phyloP scores from a whole-genome alignment of 2,797 vertebrate genomes.

The Danio choprae region DNA sequence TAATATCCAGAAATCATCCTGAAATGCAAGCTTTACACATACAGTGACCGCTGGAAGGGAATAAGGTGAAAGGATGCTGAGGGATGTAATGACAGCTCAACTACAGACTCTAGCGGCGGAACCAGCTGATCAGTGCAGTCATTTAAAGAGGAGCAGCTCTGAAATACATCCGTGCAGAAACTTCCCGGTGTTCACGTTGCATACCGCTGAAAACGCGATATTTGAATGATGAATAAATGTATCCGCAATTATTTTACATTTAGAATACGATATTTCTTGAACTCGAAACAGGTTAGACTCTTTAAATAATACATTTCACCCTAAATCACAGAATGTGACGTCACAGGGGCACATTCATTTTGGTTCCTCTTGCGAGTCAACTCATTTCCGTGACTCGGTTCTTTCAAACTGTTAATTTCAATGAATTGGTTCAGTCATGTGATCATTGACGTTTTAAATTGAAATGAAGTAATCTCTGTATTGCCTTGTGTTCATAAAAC shows the following conservation, averaged over 20 bases:
- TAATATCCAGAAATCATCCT: constrained; percentile 3
- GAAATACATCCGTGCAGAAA: constrained; percentile 22
- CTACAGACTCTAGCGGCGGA: constrained; percentile 30
- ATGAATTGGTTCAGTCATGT: background rate
- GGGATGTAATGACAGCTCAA: constrained; percentile 42
- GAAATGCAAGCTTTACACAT: background rate
- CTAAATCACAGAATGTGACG: constrained; percentile 8
- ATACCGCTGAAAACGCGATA: background rate
- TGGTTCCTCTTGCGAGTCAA: background rate
- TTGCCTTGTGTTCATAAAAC: background rate
- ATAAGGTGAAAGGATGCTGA: constrained; percentile 46
- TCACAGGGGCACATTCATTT: background rate
- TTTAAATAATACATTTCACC: background rate
- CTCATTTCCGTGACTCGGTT: background rate
- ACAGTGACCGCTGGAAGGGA: constrained; percentile 22
- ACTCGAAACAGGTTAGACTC: background rate
- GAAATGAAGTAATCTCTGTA: background rate
- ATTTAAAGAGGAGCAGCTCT: constrained; percentile 18
- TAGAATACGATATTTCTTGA: background rate
- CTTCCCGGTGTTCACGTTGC: background rate
- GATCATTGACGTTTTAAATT: too few species aligned
- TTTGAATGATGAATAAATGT: background rate
- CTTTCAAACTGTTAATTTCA: background rate
- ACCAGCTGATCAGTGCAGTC: constrained; percentile 40
- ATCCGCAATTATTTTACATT: background rate